Percentiles rank a stretch among this genome's conserved stretches.
Evolutionary conservation across 2,888 invertebrate genomes (phyloP).

Genomic region (Halictus quadricinctus): DNA sequence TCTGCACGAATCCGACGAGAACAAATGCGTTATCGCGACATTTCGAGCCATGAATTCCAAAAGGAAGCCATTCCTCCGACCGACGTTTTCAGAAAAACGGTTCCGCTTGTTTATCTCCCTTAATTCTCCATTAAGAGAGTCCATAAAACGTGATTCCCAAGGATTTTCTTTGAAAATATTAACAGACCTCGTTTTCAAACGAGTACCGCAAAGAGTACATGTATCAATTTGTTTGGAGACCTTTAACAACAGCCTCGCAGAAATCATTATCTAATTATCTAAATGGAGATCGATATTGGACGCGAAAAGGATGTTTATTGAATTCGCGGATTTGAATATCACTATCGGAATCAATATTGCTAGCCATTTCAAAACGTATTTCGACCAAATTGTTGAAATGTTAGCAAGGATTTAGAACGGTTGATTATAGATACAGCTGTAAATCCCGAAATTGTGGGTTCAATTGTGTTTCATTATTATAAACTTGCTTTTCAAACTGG

Average conservation of each 20-base stretch:
- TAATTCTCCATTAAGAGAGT: background rate
- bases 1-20: conserved; percentile 1
- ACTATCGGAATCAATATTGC: background rate
- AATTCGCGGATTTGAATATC: background rate
- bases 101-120: background rate
- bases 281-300: background rate
- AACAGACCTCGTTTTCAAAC: background rate
- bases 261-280: background rate
- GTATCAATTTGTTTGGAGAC: background rate
- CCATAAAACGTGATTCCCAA: background rate
- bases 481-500: background rate
- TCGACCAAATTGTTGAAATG: background rate
- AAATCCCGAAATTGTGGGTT: background rate
- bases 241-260: background rate
- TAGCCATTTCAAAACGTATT: background rate
- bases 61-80: background rate
- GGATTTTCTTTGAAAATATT: background rate
- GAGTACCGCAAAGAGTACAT: background rate
- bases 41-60: background rate
- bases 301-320: background rate
- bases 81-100: background rate
- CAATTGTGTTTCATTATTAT: background rate
- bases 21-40: conserved; percentile 22
- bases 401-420: background rate
- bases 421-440: background rate